Conservation (phyloP, 2,797 vertebrate genomes). For the Coendou prehensilis region DNA sequence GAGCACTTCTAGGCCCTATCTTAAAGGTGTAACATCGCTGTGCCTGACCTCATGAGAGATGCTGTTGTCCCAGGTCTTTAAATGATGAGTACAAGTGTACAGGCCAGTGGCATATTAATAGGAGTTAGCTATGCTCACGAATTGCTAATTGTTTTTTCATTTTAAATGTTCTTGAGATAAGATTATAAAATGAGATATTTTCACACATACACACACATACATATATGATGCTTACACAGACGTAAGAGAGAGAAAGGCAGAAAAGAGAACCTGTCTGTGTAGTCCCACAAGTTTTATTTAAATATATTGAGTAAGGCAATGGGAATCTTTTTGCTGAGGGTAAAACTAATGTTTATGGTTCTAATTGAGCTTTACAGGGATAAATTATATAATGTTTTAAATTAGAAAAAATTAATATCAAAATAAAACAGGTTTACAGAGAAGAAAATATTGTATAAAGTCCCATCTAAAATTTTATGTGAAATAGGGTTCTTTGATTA, state of each 20-base stretch:
- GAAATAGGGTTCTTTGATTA: constrained; percentile 4
- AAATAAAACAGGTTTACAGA: constrained; percentile 44
- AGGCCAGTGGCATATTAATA: constrained; percentile 87
- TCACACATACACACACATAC: background rate
- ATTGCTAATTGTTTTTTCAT: constrained; percentile 87
- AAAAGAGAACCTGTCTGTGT: background rate
- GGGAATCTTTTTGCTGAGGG: background rate
- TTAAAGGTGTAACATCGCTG: constrained; percentile 85
- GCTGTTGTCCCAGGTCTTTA: constrained; percentile 84
- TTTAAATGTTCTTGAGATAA: constrained; percentile 81
- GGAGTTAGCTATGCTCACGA: constrained; percentile 86
- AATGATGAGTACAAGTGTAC: constrained; percentile 81
- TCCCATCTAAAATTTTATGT: constrained; percentile 3
- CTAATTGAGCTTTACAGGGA: constrained; percentile 49
- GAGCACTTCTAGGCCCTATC: constrained; percentile 80
- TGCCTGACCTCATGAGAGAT: constrained; percentile 86
- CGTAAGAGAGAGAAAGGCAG: background rate
- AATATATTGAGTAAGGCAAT: constrained; percentile 1
- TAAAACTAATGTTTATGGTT: constrained; percentile 6
- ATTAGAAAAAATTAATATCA: constrained; percentile 47
- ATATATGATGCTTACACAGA: background rate
- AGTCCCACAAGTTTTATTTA: constrained; percentile 44
- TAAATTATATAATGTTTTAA: constrained; percentile 40
- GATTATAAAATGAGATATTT: constrained; percentile 74
- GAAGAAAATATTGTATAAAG: background rate